These are phyloP conservation scores for Bradypodion ventrale DNA, from an alignment of 2,797 vertebrate genomes.

Conservation along the genomic window DNA sequence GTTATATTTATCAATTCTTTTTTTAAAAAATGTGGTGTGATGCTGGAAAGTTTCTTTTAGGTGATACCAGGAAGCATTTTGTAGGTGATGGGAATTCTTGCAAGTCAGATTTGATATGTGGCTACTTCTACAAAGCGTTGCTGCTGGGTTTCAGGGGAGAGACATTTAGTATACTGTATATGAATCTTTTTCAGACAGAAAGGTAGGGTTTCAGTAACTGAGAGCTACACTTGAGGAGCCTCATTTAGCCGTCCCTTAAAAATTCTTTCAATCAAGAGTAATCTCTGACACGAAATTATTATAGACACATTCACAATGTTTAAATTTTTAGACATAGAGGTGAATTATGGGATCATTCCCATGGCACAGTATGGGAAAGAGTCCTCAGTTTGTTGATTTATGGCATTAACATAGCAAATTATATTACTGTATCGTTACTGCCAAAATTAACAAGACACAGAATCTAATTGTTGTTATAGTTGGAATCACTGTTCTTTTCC, in stretches of 20 bases:
- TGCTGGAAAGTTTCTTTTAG: too few relatives aligned
- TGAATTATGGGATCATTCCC: not conserved
- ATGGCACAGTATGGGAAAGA: not conserved
- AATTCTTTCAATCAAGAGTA: too few relatives aligned
- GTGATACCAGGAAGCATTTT: not conserved
- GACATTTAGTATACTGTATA: not conserved
- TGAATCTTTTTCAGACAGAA: not conserved
- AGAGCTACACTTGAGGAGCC: too few relatives aligned
- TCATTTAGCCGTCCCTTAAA: too few relatives aligned
- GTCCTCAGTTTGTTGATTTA: not conserved
- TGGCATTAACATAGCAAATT: not conserved
- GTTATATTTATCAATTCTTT: too few relatives aligned
- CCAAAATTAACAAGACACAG: not conserved
- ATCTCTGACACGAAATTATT: too few relatives aligned
- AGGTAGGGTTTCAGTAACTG: too few relatives aligned
- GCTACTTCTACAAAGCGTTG: not conserved
- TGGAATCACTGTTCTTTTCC: constrained; percentile 9
- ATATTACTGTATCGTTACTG: not conserved
- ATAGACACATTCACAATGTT: not conserved
- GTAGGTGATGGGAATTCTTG: not conserved
- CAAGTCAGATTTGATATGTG: not conserved
- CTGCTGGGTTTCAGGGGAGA: not conserved
- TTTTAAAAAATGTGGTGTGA: too few relatives aligned
- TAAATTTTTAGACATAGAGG: not conserved
- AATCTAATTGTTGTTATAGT: not conserved